A percentile compares a stretch with the other conserved stretches of the same genome.
These are phyloP conservation scores for Caenorhabditis brenneri DNA, from an alignment of 1,140 invertebrate genomes.

Conservation along the genomic window DNA sequence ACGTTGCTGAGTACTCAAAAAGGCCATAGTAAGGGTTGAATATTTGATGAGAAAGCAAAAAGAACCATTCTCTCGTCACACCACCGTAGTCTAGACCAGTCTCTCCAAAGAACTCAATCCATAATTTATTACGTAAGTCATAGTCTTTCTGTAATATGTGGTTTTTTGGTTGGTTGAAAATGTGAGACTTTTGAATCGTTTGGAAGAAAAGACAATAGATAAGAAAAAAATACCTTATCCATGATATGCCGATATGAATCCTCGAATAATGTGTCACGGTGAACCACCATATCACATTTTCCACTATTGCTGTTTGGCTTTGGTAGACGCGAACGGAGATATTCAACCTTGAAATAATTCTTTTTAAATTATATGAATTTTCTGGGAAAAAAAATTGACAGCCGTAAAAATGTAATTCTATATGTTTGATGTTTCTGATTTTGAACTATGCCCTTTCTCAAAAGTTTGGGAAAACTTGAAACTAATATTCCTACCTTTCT, in stretches of 20 bases:
- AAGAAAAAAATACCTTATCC: conserved; percentile 81
- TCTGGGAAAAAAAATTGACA: no score
- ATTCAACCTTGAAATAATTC: conserved; percentile 53
- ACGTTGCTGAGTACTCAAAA: conserved; percentile 98
- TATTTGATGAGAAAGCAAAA: conserved; percentile 97
- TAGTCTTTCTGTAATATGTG: conserved; percentile 56
- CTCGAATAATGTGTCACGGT: conserved; percentile 87
- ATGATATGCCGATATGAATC: conserved; percentile 85
- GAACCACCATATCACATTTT: conserved; percentile 94
- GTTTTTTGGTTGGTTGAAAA: conserved; percentile 70
- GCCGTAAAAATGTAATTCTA: no score
- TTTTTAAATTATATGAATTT: no score
- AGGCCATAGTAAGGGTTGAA: conserved; percentile 99
- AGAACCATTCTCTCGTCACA: conserved; percentile 87
- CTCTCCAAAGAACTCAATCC: conserved; percentile 97
- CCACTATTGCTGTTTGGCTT: conserved; percentile 88
- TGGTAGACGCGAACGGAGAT: conserved; percentile 64
- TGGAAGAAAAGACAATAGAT: no score
- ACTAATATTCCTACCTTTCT: conserved; percentile 77
- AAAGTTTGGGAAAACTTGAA: not conserved
- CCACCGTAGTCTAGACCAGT: conserved; percentile 91
- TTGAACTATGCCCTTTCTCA: no score
- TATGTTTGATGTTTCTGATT: no score
- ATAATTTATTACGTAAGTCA: conserved; percentile 93
- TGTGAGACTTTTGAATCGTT: no score